Evolutionary conservation across 1,140 invertebrate genomes (phyloP), one percentile per base, ranked within the genome.

Genomic region (Leptestheria dahalacensis): DNA sequence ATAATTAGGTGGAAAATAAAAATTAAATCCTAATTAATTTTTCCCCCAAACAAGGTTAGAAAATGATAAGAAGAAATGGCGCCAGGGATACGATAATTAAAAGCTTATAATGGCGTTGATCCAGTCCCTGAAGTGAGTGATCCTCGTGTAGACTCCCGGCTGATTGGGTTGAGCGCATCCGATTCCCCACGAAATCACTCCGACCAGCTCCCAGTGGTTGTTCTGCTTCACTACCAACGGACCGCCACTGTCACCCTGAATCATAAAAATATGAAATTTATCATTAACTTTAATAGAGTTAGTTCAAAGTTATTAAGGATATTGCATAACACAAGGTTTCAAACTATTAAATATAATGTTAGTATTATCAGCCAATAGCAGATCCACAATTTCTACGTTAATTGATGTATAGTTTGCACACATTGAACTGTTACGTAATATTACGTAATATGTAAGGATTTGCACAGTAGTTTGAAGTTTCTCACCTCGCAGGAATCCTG

Each of bases 61-160:
- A n/a, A n/a, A n/a, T n/a, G n/a, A n/a, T n/a, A n/a, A n/a, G n/a
- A n/a, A n/a, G n/a, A n/a, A n/a, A n/a, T n/a, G n/a, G n/a, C n/a
- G n/a, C n/a, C n/a, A n/a, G n/a, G n/a, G n/a, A n/a, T n/a, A n/a
- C n/a, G n/a, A n/a, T n/a, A n/a, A n/a, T 41, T 41, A 41, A 41
- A 41, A 41, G 6, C 33, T 6, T 41, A 41, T 41, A 41, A 41
- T 55, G 12, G 53, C 6, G 23, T 91, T 89, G 66, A 92, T 91
- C 91, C 91, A 96, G 63, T 89, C 82, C 62, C 84, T 75, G 71
- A 92, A 94, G 67, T 89, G 84, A 1, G 88, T 88, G 62, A 96
- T 92, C 64, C 90, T 78, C 0, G 92, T 96, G 72, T 97, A 97
- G 20, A 97, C 91, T 3, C 94, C 92, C 0, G 93, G 93, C 68